A percentile compares a stretch with the other conserved stretches of the same genome.
These are phyloP conservation scores for Trachymyrmex cornetzi DNA, from an alignment of 1,140 invertebrate genomes.

Conservation along the genomic window DNA sequence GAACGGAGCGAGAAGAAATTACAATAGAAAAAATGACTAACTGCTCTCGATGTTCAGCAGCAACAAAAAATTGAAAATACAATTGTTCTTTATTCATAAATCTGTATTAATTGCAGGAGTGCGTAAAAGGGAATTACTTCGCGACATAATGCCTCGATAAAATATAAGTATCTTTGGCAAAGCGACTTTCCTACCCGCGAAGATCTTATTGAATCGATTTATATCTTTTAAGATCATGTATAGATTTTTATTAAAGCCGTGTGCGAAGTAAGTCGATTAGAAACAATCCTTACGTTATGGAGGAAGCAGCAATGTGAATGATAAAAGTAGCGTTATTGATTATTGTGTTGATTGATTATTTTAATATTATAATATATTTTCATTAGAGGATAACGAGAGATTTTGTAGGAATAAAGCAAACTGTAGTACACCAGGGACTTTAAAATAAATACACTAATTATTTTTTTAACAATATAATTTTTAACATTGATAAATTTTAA, in stretches of 20 bases:
- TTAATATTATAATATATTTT: neutral
- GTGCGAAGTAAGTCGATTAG: conserved; percentile 23
- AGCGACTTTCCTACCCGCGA: conserved; percentile 10
- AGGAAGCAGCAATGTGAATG: neutral
- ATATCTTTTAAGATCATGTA: conserved; percentile 6
- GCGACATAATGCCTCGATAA: conserved; percentile 11
- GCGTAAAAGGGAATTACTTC: conserved; percentile 26
- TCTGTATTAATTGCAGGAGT: conserved; percentile 30
- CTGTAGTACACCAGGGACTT: neutral
- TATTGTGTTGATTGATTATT: neutral
- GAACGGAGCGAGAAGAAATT: neutral
- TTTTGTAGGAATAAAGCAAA: neutral
- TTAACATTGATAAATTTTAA: too few species aligned
- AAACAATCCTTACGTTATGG: neutral
- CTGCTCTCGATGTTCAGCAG: neutral
- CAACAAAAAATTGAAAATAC: conserved; percentile 35
- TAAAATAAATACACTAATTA: too few species aligned
- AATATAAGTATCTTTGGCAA: conserved; percentile 28
- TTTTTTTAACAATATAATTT: too few species aligned
- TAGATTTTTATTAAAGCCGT: conserved; percentile 42
- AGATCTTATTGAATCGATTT: conserved; percentile 16
- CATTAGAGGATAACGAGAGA: neutral
- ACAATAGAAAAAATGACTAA: neutral
- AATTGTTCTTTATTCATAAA: conserved; percentile 13
- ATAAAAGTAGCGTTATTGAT: neutral